phyloP scores from a whole-genome alignment of 2,113 vertebrate genomes.

The Orientallactaga bullata region DNA sequence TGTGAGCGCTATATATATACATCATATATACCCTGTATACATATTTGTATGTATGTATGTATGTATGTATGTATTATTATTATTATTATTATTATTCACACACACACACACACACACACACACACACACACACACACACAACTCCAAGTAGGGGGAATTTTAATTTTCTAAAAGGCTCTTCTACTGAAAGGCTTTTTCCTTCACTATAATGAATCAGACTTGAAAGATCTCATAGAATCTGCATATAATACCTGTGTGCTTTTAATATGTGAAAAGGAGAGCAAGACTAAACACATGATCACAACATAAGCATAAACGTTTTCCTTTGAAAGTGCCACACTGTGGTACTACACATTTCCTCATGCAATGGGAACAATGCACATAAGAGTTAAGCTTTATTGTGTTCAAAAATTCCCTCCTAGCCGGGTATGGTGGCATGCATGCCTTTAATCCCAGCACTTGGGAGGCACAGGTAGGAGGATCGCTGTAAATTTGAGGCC shows the following conservation, averaged over 20 bases:
- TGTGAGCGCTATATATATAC: not conserved
- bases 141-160: too few species aligned
- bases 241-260: not conserved
- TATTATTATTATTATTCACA: too few species aligned
- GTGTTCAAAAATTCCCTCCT: not conserved
- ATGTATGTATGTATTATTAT: too few species aligned
- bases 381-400: not conserved
- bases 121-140: not conserved
- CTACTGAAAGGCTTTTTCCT: conserved; percentile 6
- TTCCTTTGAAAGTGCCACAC: conserved; percentile 5
- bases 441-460: too few species aligned
- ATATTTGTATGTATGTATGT: too few species aligned
- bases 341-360: not conserved
- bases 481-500: too few species aligned
- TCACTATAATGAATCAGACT: not conserved
- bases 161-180: not conserved
- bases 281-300: not conserved
- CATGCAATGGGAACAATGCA: not conserved
- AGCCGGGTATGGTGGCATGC: too few species aligned
- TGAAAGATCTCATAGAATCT: conserved; percentile 31
- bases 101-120: not conserved
- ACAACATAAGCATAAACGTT: not conserved
- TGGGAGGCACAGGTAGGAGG: too few species aligned
- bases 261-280: conserved; percentile 45
- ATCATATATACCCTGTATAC: fast-evolving